Evolutionary conservation across 2,113 vertebrate species (phyloP), one percentile per base, ranked within the genome.

Genomic region (Meleagris gallopavo): DNA sequence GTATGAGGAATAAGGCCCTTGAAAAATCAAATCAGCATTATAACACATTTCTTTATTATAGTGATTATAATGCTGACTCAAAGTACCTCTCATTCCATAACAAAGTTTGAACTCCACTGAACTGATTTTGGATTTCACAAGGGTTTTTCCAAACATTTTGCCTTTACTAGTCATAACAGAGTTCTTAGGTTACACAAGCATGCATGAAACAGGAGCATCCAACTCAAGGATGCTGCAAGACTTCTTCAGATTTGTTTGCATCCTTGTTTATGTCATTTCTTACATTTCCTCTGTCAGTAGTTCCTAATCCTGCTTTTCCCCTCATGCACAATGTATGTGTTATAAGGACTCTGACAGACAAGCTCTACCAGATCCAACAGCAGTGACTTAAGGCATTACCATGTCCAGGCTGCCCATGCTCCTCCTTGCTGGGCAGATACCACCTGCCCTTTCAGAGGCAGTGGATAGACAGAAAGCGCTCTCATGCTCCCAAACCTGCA

Each of bases 211-310:
- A 25, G 36, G 30, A 88, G 48, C 19, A 91, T 72, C 61, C 43
- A 83, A 29, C 14, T 12, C 9, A 0, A 88, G 30, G 25, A 54
- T 48, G 62, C 19, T 32, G 9, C 43, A 65, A 65, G 7, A 74
- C 16, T 88, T 6, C 45, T 65, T 90, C 83, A 43, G 52, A 81
- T 81, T 83, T 57, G 19, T 92, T 88, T 88, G 48, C 62, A 88
- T 70, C 18, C 86, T 90, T 81, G 54, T 80, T 88, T 90, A n/a
- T 84, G 70, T 76, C 38, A 88, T 81, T 92, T 90, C 76, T 84
- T 73, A 81, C 70, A 81, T 86, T 81, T 91, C 58, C 48, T 80
- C 79, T 58, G 43, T 83, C 66, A 88, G 69, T 81, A 54, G 11
- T 40, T 21, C 41, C 66, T 75, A n/a, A 84, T 76, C 62, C 62